phyloP scores from a whole-genome alignment of 2,888 invertebrate genomes.

The Miltochrista miniata region DNA sequence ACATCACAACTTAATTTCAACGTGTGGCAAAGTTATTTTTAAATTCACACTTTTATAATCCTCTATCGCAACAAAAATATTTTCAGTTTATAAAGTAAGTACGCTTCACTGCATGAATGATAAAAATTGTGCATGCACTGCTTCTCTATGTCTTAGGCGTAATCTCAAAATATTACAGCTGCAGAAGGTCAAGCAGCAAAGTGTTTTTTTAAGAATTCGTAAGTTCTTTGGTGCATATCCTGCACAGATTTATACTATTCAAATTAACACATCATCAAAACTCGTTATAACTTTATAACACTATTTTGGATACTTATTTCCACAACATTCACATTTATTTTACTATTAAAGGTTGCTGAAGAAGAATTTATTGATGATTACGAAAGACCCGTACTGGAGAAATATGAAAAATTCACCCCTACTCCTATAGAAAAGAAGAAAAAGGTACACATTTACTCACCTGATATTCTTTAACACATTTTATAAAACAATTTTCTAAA shows the following conservation, averaged over 20 bases:
- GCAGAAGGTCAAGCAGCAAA: slow-evolving; percentile 12
- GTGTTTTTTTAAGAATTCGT: neutral
- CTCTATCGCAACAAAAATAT: slow-evolving; percentile 37
- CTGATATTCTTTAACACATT: neutral
- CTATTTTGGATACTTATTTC: neutral
- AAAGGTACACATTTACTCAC: slow-evolving; percentile 64
- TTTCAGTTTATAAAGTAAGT: slow-evolving; percentile 28
- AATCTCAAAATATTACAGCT: slow-evolving; percentile 14
- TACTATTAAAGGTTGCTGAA: slow-evolving; percentile 65
- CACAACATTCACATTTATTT: slow-evolving; percentile 33
- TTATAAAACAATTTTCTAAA: neutral
- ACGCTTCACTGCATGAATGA: slow-evolving; percentile 50
- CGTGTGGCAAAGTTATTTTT: slow-evolving; percentile 21
- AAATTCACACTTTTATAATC: slow-evolving; percentile 35
- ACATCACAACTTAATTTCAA: slow-evolving; percentile 42
- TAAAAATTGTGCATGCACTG: slow-evolving; percentile 46
- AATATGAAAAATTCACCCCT: slow-evolving; percentile 85
- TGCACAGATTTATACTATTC: neutral
- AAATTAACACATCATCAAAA: too few species aligned
- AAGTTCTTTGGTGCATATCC: neutral
- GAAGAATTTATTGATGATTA: slow-evolving; percentile 86
- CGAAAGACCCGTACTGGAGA: slow-evolving; percentile 89
- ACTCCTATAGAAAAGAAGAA: slow-evolving; percentile 79
- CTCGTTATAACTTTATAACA: too few species aligned
- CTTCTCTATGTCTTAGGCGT: slow-evolving; percentile 43